Conservation (phyloP, 1,140 invertebrate genomes). For the Harlomillsia oculata region DNA sequence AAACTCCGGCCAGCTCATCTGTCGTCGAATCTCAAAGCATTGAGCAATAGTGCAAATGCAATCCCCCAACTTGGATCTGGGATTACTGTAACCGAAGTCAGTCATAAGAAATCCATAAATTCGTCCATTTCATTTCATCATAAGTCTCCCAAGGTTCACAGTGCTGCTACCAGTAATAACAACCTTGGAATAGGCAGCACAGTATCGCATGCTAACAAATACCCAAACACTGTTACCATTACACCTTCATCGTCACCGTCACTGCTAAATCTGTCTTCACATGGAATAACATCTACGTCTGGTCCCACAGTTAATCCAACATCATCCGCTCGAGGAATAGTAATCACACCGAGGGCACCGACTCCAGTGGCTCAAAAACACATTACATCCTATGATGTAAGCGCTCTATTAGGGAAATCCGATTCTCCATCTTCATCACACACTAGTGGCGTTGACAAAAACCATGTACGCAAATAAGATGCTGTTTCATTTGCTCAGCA, state of each 20-base stretch:
- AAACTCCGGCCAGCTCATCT: slow-evolving; percentile 10
- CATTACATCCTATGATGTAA: slow-evolving; percentile 14
- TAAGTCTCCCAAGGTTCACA: background rate
- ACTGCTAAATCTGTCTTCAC: too few species aligned
- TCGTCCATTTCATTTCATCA: background rate
- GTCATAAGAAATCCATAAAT: background rate
- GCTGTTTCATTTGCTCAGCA: too few species aligned
- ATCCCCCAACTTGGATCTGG: slow-evolving; percentile 12
- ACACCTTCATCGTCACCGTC: background rate
- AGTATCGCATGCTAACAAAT: too few species aligned
- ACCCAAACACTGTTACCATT: slow-evolving; percentile 1
- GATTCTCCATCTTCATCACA: background rate
- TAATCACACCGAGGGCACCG: background rate
- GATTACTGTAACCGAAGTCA: slow-evolving; percentile 25
- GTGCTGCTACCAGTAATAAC: background rate
- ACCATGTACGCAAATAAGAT: too few species aligned
- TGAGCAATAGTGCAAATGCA: background rate
- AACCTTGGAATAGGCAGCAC: background rate
- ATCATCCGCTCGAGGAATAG: background rate
- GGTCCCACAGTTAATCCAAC: background rate
- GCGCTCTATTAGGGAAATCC: slow-evolving; percentile 11
- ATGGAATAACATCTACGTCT: too few species aligned
- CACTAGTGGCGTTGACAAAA: too few species aligned
- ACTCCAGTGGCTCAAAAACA: slow-evolving; percentile 5
- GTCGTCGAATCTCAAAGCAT: background rate